These are phyloP conservation scores for Staurois parvus DNA, from an alignment of 2,797 vertebrate species.

Conservation along the genomic window DNA sequence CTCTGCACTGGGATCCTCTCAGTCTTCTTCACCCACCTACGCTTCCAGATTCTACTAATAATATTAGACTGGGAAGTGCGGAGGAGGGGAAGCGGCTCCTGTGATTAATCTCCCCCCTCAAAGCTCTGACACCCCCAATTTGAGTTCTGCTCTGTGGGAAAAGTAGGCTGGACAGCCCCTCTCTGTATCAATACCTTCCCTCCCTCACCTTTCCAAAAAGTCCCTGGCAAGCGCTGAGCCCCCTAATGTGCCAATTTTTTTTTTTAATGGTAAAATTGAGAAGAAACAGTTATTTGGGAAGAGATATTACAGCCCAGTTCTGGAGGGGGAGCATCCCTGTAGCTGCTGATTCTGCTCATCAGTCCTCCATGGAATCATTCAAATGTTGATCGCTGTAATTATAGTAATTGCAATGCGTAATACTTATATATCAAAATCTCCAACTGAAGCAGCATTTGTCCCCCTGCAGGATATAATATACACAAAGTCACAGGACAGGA, in stretches of 20 bases:
- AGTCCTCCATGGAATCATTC: too few species aligned
- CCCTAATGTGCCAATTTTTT: not conserved
- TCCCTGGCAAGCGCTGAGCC: not conserved
- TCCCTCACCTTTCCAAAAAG: constrained; percentile 37
- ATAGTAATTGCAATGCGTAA: too few species aligned
- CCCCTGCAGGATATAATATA: too few species aligned
- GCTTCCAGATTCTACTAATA: constrained; percentile 4
- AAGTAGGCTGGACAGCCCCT: not conserved
- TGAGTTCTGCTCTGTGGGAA: constrained; percentile 22
- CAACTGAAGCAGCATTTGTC: too few species aligned
- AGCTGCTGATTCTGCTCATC: too few species aligned
- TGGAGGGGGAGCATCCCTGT: too few species aligned
- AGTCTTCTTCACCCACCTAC: not conserved
- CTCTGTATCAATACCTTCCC: not conserved
- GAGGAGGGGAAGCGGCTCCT: constrained; percentile 4
- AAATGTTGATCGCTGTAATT: too few species aligned
- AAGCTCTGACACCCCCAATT: not conserved
- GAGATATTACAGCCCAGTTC: not conserved
- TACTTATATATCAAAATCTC: too few species aligned
- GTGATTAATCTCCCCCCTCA: constrained; percentile 1
- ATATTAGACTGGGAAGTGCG: constrained; percentile 42
- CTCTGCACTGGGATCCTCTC: not conserved
- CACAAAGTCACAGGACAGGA: too few species aligned
- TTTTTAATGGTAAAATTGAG: not conserved
- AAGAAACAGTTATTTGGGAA: not conserved